A percentile compares a stretch with the other conserved stretches of the same genome.
Conservation (phyloP, 1,140 invertebrate genomes). For the Lordiphosa clarofinis region DNA sequence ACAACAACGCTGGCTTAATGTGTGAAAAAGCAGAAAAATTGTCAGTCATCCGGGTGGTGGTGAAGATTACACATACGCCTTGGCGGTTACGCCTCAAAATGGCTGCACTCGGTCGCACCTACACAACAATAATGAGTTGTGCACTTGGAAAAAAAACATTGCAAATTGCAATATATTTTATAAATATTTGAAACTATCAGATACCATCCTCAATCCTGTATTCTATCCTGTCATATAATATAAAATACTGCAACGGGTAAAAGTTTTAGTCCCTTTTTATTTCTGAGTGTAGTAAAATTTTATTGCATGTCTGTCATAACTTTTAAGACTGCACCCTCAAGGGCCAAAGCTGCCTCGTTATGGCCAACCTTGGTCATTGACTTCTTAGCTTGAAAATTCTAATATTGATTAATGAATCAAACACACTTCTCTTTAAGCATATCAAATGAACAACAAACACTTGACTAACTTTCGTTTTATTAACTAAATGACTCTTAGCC, state of each 20-base stretch:
- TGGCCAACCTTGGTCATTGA: constrained; percentile 20
- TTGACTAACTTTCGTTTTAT: constrained; percentile 13
- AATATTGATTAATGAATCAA: constrained; percentile 8
- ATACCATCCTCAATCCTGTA: no score
- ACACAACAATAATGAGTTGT: no score
- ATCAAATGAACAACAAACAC: constrained; percentile 27
- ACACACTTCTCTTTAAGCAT: not conserved
- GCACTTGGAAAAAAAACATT: no score
- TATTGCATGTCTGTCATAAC: constrained; percentile 45
- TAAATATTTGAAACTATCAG: no score
- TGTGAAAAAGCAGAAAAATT: constrained; percentile 56
- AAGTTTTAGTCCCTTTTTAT: not conserved
- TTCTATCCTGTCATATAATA: no score
- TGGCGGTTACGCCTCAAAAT: constrained; percentile 38
- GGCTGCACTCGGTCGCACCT: no score
- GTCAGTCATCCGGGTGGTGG: constrained; percentile 60
- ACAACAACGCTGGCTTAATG: constrained; percentile 57
- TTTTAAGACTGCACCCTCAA: constrained; percentile 41
- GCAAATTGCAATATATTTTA: no score
- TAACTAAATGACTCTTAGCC: constrained; percentile 10
- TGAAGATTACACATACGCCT: constrained; percentile 71
- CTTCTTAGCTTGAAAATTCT: constrained; percentile 1
- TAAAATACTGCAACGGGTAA: no score
- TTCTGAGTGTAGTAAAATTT: not conserved
- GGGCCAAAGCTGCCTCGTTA: constrained; percentile 6